phyloP scores from a whole-genome alignment of 2,113 vertebrate species.

The Spermophilus dauricus region DNA sequence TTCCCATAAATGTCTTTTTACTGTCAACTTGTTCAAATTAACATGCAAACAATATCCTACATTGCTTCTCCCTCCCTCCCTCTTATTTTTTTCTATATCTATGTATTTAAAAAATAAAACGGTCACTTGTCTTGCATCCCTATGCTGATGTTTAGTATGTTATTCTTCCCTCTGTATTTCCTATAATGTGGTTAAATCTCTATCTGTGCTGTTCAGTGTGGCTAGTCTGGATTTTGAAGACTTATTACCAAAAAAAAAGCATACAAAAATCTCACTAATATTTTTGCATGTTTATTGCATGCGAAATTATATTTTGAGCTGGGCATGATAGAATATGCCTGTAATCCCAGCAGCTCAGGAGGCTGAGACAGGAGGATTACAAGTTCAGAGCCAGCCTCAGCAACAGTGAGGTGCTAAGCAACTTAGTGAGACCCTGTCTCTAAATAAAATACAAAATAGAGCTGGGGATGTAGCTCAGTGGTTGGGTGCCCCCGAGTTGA shows the following conservation, averaged over 20 bases:
- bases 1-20: constrained; percentile 38
- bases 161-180: neutral
- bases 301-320: neutral
- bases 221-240: constrained; percentile 4
- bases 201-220: neutral
- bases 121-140: neutral
- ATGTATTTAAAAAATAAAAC: neutral
- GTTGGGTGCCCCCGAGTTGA: too few relatives aligned
- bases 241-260: constrained; percentile 21
- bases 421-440: too few relatives aligned
- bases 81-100: neutral
- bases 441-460: too few relatives aligned
- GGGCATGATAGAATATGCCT: too few relatives aligned
- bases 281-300: constrained; percentile 30
- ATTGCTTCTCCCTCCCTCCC: neutral
- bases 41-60: neutral
- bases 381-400: too few relatives aligned
- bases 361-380: too few relatives aligned
- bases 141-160: neutral
- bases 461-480: too few relatives aligned
- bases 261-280: neutral
- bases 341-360: too few relatives aligned
- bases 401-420: too few relatives aligned
- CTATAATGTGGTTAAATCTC: neutral
- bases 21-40: constrained; percentile 42